phyloP scores from a whole-genome alignment of 2,113 vertebrate genomes.

The human (Homo sapiens) region GRCh38 chr1:113704001-113704500 shows the following conservation, averaged over 20 bases:
- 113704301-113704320: not conserved
- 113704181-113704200: rapidly evolving
- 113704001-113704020: not conserved
- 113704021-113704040: not conserved
- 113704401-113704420: not conserved
- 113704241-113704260: not conserved
- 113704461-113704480: not conserved
- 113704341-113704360: not conserved
- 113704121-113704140: slow-evolving; percentile 98
- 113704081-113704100: slow-evolving; percentile 98
- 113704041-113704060: not conserved
- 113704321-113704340: not conserved
- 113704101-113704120: slow-evolving; percentile 94
- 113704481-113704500: not conserved
- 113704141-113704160: slow-evolving; percentile 97
- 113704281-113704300: not conserved
- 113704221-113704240: not conserved
- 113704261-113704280: not conserved
- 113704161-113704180: slow-evolving; percentile 89
- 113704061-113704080: slow-evolving; percentile 80
- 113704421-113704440: not conserved
- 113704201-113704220: rapidly evolving
- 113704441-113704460: not conserved
- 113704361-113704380: not conserved
- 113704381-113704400: not conserved